Base-by-base conservation (phyloP, 2,888 invertebrate genomes). In the Punctoribates punctum region DNA sequence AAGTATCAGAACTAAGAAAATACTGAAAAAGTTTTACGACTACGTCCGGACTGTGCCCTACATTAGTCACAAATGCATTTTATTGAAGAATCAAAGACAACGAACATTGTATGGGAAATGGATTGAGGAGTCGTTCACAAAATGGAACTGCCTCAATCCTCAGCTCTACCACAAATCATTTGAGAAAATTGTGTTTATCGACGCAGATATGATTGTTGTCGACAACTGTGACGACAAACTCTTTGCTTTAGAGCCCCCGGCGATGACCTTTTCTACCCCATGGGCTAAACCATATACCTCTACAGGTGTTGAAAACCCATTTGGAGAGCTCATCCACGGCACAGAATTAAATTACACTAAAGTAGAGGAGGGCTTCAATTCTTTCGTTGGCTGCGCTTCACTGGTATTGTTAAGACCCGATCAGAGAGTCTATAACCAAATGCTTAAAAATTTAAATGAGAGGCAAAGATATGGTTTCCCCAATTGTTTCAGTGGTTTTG, bases 401-500 rank as follows among this genome's bases (percentile, higher is more conserved):
- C 20, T 72, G 6, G 72, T 72, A 4, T 15, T 72, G 25, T 25
- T 72, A 72, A 72, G 48, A 27, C 72, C 72, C 15, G 48, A 72
- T 27, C 48, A 23, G 27, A 23, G 4, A 15, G 48, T 72, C 3
- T 72, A 46, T 17, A 9, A 72, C 8, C 72, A 72, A 72, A 72
- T 72, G 72, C 25, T 72, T 25, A 72, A 27, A 46, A 23, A 46
- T 9, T 72, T 72, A n/a, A n/a, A n/a, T n/a, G n/a, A n/a, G 38
- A 13, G 3, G 6, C 17, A 48, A 13, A 15, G 48, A 23, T 72
- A 48, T 25, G 72, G 72, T 72, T 72, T 5, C 0, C 3, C 23
- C 17, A 13, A 72, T 17, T 72, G 72, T 72, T 72, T 72, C 48
- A 72, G 72, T 48, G 72, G 72, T 25, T 72, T 72, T 17, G 72